A percentile compares a stretch with the other conserved stretches of the same genome.
phyloP scores from a whole-genome alignment of 1,140 invertebrate genomes.

The Zaprionus africanus region DNA sequence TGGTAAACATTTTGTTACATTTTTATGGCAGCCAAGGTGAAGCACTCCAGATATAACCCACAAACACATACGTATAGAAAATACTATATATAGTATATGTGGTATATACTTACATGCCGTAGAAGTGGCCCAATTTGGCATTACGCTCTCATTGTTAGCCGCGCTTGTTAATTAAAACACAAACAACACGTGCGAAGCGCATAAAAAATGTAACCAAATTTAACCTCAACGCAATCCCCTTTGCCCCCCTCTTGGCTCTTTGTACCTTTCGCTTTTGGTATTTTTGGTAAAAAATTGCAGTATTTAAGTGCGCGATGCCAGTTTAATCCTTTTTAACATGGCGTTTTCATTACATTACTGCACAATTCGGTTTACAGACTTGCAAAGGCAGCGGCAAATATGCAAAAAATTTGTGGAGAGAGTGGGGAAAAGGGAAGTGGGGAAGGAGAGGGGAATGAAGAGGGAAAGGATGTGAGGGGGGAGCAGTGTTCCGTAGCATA shows the following conservation, averaged over 20 bases:
- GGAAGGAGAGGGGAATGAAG: too few relatives aligned
- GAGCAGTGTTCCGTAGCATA: constrained; percentile 19
- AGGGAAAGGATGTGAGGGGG: background rate
- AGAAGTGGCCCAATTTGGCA: constrained; percentile 60
- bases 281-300: constrained; percentile 5
- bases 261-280: constrained; percentile 12
- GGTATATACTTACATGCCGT: constrained; percentile 29
- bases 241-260: background rate
- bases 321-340: constrained; percentile 75
- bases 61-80: constrained; percentile 25
- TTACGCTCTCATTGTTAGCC: constrained; percentile 73
- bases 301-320: constrained; percentile 56
- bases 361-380: constrained; percentile 60
- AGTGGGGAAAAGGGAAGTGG: background rate
- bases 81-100: constrained; percentile 19
- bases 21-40: constrained; percentile 77
- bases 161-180: constrained; percentile 81
- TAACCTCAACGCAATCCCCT: background rate
- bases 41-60: constrained; percentile 43
- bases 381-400: constrained; percentile 39
- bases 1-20: constrained; percentile 81
- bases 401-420: constrained; percentile 22
- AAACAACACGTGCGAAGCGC: constrained; percentile 77
- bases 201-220: constrained; percentile 72
- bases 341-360: constrained; percentile 78